phyloP scores from a whole-genome alignment of 2,888 invertebrate genomes.

The Netelia virgata region DNA sequence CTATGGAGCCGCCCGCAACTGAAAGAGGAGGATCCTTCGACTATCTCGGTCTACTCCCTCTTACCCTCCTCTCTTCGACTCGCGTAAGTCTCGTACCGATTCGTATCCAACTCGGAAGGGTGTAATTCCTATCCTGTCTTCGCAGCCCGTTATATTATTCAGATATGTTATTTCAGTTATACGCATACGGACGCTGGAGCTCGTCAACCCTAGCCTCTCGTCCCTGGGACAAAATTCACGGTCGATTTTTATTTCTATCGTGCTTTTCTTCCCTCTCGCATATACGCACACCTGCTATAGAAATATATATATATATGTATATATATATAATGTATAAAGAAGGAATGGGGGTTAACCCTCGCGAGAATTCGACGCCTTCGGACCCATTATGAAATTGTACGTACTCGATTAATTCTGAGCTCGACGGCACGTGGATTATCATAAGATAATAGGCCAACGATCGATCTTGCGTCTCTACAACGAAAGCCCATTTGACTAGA shows the following conservation, averaged over 20 bases:
- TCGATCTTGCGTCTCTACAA: conserved; percentile 56
- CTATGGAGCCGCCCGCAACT: background rate
- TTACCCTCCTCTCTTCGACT: conserved; percentile 47
- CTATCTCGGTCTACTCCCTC: conserved; percentile 20
- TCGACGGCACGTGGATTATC: conserved; percentile 81
- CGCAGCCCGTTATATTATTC: conserved; percentile 82
- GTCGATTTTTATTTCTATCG: conserved; percentile 43
- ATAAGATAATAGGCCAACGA: conserved; percentile 80
- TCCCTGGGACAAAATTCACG: conserved; percentile 41
- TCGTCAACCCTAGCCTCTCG: conserved; percentile 48
- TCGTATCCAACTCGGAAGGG: conserved; percentile 74
- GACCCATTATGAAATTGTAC: conserved; percentile 83
- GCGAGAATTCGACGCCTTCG: conserved; percentile 72
- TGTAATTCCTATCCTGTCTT: conserved; percentile 67
- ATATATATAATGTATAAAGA: conserved; percentile 63
- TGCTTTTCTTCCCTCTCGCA: conserved; percentile 48
- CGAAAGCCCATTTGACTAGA: conserved; percentile 25
- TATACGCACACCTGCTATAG: conserved; percentile 24
- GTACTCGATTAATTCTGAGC: conserved; percentile 83
- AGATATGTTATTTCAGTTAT: conserved; percentile 84
- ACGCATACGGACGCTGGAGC: conserved; percentile 72
- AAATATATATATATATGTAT: conserved; percentile 66
- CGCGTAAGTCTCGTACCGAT: conserved; percentile 47
- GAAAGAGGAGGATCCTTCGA: conserved; percentile 53
- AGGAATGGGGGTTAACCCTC: conserved; percentile 65